phyloP scores from a whole-genome alignment of 1,140 invertebrate species.

The Drosophila sproati region DNA sequence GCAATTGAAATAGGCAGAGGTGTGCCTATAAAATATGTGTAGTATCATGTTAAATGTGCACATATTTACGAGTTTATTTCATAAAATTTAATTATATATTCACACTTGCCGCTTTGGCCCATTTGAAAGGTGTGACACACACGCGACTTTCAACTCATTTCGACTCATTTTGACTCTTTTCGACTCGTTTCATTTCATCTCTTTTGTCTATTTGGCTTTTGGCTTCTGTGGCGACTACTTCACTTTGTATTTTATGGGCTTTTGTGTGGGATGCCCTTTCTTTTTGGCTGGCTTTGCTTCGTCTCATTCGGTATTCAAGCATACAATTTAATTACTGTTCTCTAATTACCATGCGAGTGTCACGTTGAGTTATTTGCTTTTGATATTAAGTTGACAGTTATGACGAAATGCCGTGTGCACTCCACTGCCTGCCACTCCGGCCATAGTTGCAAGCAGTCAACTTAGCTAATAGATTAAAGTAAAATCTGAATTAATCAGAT shows the following conservation, averaged over 20 bases:
- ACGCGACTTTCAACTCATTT: conserved; percentile 55
- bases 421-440: conserved; percentile 7
- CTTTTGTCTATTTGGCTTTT: conserved; percentile 15
- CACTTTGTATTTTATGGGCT: conserved; percentile 46
- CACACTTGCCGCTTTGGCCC: conserved; percentile 63
- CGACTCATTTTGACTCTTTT: conserved; percentile 4
- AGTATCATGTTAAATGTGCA: conserved; percentile 22
- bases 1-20: background rate
- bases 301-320: conserved; percentile 26
- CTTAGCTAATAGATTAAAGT: background rate
- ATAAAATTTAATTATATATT: conserved; percentile 81
- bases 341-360: conserved; percentile 70
- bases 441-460: background rate
- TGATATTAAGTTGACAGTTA: conserved; percentile 77
- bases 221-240: conserved; percentile 48
- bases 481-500: background rate
- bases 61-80: conserved; percentile 57
- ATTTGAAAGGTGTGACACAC: conserved; percentile 71
- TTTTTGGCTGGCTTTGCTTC: conserved; percentile 22
- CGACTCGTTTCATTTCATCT: conserved; percentile 1
- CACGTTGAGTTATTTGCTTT: conserved; percentile 67
- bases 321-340: conserved; percentile 68
- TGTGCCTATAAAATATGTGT: conserved; percentile 31
- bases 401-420: conserved; percentile 60
- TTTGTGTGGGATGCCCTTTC: conserved; percentile 47